A percentile compares a stretch with the other conserved stretches of the same genome.
These are phyloP conservation scores for Hanleya hanleyi DNA, from an alignment of 2,888 invertebrate species.

Conservation along the genomic window DNA sequence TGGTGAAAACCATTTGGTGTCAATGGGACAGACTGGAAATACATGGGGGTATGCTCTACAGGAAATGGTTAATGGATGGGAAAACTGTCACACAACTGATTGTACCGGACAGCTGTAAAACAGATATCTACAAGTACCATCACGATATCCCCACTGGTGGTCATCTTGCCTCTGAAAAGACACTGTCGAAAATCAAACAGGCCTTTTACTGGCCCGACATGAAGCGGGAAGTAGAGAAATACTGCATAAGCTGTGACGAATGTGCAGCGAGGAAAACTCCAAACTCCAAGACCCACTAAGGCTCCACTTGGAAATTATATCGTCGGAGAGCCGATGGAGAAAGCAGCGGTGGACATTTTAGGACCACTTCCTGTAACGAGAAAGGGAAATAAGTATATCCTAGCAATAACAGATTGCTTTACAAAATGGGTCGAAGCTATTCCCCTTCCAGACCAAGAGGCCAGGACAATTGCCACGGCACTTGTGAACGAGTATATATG, in stretches of 20 bases:
- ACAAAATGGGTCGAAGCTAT: constrained; percentile 2
- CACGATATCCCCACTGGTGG: background rate
- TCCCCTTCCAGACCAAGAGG: background rate
- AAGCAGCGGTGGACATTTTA: background rate
- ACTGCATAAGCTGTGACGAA: background rate
- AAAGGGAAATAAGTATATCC: background rate
- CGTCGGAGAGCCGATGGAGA: background rate
- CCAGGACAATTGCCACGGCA: background rate
- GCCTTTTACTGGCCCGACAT: background rate
- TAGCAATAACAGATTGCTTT: background rate
- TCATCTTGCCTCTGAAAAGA: background rate
- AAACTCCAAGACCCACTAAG: background rate
- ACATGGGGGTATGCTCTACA: background rate
- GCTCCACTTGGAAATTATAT: background rate
- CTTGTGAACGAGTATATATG: background rate
- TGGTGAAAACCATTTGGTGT: background rate
- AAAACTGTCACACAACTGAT: background rate
- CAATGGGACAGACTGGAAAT: background rate
- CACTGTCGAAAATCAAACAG: background rate
- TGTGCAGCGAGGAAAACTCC: background rate
- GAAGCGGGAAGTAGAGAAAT: background rate
- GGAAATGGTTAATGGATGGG: background rate
- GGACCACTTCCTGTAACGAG: background rate
- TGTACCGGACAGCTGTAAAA: background rate
- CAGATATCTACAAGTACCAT: background rate